Evolutionary conservation across 2,797 vertebrate species (phyloP).

Genomic region (Liasis olivaceus): DNA sequence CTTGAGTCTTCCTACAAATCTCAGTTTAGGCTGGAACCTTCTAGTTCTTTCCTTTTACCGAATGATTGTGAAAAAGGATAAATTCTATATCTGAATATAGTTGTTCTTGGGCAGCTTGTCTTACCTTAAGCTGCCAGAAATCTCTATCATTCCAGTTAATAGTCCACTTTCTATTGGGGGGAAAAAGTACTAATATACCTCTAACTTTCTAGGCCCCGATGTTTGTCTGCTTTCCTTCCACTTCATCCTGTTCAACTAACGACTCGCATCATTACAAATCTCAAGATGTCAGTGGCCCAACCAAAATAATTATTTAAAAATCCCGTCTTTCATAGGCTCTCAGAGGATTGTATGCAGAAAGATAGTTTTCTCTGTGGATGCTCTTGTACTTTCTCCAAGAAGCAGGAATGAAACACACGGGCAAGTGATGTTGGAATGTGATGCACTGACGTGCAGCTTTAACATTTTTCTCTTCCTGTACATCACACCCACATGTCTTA

Average conservation of each 20-base stretch:
- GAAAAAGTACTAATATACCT: not conserved
- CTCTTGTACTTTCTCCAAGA: not conserved
- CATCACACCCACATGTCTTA: not conserved
- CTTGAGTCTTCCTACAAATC: slow-evolving; percentile 38
- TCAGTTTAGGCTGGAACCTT: not conserved
- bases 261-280: not conserved
- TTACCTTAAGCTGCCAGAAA: slow-evolving; percentile 16
- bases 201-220: not conserved
- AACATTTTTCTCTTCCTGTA: not conserved
- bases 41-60: not conserved
- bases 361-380: not conserved
- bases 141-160: slow-evolving; percentile 28
- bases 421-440: not conserved
- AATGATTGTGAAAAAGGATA: slow-evolving; percentile 2
- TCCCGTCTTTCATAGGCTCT: not conserved
- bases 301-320: slow-evolving; percentile 4
- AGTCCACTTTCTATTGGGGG: not conserved
- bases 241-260: slow-evolving; percentile 33
- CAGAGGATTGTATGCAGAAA: not conserved
- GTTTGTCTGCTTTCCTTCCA: slow-evolving; percentile 5
- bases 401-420: not conserved
- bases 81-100: not conserved
- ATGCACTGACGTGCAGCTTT: not conserved
- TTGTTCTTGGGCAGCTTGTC: slow-evolving; percentile 18
- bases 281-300: not conserved